phyloP scores from a whole-genome alignment of 2,888 invertebrate species.

The Cephonodes hylas region DNA sequence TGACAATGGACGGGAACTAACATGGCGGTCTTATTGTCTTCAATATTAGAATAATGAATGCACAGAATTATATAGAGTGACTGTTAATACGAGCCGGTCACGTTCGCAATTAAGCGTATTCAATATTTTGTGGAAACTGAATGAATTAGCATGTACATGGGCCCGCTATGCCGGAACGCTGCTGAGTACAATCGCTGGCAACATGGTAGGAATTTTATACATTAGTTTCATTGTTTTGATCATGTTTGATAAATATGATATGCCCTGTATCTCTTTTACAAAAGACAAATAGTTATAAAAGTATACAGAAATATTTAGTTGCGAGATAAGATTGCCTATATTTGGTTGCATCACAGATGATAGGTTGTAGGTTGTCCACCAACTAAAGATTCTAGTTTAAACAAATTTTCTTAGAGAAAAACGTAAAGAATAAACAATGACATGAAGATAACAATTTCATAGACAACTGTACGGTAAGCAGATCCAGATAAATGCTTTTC shows the following conservation, averaged over 20 bases:
- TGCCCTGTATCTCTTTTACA: too few species aligned
- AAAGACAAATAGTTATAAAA: too few species aligned
- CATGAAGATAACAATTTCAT: conserved; percentile 27
- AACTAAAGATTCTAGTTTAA: neutral
- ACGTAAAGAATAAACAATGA: neutral
- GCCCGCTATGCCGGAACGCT: neutral
- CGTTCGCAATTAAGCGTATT: conserved; percentile 62
- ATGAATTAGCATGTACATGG: conserved; percentile 28
- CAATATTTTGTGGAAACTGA: conserved; percentile 64
- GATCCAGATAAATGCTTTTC: conserved; percentile 50
- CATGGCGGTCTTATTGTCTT: conserved; percentile 66
- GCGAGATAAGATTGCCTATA: too few species aligned
- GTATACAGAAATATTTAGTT: too few species aligned
- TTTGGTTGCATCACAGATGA: too few species aligned
- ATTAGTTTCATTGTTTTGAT: neutral
- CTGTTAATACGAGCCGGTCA: conserved; percentile 51
- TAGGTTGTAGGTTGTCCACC: too few species aligned
- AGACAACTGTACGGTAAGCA: conserved; percentile 9
- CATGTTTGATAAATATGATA: neutral
- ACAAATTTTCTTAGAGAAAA: neutral
- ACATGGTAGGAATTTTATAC: neutral
- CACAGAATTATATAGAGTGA: conserved; percentile 54
- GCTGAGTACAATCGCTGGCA: neutral
- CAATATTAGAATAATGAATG: conserved; percentile 60
- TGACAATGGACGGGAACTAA: conserved; percentile 74